phyloP scores from a whole-genome alignment of 2,888 invertebrate species.

The Napeogenes sylphis region DNA sequence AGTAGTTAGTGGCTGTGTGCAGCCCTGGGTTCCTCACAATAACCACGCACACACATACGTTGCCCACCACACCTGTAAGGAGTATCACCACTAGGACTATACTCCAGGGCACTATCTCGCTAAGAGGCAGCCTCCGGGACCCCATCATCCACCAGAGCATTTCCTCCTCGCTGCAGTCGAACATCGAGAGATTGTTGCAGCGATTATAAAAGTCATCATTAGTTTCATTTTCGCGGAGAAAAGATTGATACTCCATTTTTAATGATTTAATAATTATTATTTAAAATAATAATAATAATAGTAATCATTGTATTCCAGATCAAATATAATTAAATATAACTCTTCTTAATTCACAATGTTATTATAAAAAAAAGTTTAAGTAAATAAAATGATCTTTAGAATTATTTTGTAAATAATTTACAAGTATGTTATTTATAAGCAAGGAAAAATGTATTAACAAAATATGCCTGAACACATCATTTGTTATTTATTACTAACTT shows the following conservation, averaged over 20 bases:
- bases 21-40: constrained; percentile 87
- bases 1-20: constrained; percentile 94
- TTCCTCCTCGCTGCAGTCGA: constrained; percentile 79
- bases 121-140: constrained; percentile 78
- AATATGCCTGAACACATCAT: too few species aligned
- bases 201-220: constrained; percentile 65
- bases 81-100: constrained; percentile 87
- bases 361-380: too few species aligned
- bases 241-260: constrained; percentile 51
- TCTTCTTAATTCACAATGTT: too few species aligned
- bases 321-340: too few species aligned
- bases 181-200: constrained; percentile 66
- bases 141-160: constrained; percentile 79
- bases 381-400: too few species aligned
- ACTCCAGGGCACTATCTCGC: constrained; percentile 79
- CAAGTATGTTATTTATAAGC: too few species aligned
- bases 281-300: too few species aligned
- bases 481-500: too few species aligned
- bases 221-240: constrained; percentile 59
- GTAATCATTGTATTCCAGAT: too few species aligned
- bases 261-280: too few species aligned
- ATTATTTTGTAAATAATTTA: too few species aligned
- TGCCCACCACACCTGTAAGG: constrained; percentile 89
- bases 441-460: too few species aligned
- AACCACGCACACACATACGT: constrained; percentile 89